Conservation (phyloP, 2,888 invertebrate species). For the Chaetogeoica ovagalla region DNA sequence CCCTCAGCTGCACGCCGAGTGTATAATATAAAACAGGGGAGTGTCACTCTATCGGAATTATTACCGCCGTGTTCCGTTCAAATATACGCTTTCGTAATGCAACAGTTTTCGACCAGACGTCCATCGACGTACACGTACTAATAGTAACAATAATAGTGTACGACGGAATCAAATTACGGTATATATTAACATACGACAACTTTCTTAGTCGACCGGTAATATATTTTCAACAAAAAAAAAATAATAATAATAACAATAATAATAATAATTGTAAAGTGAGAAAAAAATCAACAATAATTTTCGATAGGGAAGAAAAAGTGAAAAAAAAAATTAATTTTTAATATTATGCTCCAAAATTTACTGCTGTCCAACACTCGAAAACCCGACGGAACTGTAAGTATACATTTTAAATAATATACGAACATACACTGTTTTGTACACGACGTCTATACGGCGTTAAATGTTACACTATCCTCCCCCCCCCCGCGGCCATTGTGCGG, state of each 20-base stretch:
- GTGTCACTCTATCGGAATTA: constrained; percentile 45
- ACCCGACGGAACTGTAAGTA: constrained; percentile 30
- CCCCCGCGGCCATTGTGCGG: no score
- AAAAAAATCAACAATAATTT: not conserved
- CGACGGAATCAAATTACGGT: not conserved
- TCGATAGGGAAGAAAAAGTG: not conserved
- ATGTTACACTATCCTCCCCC: not conserved
- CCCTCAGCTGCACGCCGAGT: not conserved
- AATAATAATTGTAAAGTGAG: no score
- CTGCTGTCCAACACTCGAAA: not conserved
- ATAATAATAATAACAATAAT: no score
- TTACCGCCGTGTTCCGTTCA: constrained; percentile 25
- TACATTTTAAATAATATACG: not conserved
- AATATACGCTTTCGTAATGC: constrained; percentile 44
- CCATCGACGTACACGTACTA: constrained; percentile 1
- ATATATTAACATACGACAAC: no score
- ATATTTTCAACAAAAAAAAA: not conserved
- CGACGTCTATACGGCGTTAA: not conserved
- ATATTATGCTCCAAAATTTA: constrained; percentile 40
- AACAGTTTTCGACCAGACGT: constrained; percentile 49
- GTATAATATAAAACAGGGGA: constrained; percentile 32
- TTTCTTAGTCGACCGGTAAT: not conserved
- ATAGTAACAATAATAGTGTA: constrained; percentile 9
- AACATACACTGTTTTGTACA: not conserved
- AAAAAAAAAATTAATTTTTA: not conserved